Percentiles rank a stretch among this genome's conserved stretches.
Evolutionary conservation across 2,888 invertebrate species (phyloP).

Genomic region (Tipula unca): DNA sequence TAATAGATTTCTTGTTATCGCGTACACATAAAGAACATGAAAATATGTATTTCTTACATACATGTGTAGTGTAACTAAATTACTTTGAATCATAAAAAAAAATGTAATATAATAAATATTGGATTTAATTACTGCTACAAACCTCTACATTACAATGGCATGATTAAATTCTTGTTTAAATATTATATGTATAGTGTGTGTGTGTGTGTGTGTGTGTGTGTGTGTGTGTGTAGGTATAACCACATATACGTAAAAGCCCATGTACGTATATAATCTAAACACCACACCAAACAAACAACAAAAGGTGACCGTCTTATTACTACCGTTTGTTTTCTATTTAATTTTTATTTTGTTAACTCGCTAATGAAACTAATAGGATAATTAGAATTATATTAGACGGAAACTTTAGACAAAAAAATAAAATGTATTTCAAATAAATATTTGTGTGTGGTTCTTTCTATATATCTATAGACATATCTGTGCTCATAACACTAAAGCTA

Average conservation of each 20-base stretch:
- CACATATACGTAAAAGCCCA: background rate
- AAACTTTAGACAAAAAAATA: background rate
- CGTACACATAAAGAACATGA: background rate
- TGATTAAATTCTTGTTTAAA: background rate
- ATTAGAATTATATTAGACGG: constrained; percentile 14
- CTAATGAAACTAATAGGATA: constrained; percentile 14
- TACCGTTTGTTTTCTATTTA: background rate
- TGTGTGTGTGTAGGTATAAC: background rate
- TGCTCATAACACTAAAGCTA: background rate
- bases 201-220: too few relatives aligned
- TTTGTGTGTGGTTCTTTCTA: background rate
- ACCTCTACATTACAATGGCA: background rate
- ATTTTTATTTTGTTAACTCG: background rate
- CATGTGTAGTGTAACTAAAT: background rate
- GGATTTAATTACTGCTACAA: background rate
- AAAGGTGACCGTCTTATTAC: constrained; percentile 8
- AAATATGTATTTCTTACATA: background rate
- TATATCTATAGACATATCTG: background rate
- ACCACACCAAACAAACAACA: background rate
- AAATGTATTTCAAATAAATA: background rate
- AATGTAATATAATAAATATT: background rate
- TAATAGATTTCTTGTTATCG: constrained; percentile 14
- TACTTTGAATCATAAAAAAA: background rate
- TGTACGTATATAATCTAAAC: background rate
- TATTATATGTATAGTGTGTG: too few relatives aligned